These are phyloP conservation scores for Drosophila gunungcola DNA, from an alignment of 1,140 invertebrate species.

Conservation along the genomic window DNA sequence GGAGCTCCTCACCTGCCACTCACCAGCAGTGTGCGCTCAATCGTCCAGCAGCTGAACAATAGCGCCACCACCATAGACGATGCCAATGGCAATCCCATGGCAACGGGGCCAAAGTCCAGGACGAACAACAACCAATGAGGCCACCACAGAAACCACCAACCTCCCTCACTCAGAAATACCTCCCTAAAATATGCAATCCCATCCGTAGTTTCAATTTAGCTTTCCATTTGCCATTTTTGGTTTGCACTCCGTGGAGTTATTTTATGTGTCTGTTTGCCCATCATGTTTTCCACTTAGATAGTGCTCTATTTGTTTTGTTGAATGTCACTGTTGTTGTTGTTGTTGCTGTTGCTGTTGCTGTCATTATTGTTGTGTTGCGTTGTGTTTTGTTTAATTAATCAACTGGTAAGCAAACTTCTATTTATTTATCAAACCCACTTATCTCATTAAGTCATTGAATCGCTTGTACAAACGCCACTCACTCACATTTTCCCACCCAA, in stretches of 20 bases:
- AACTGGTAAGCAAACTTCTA: slow-evolving; percentile 82
- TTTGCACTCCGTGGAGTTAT: slow-evolving; percentile 30
- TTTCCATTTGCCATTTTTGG: slow-evolving; percentile 11
- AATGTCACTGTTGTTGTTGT: slow-evolving; percentile 59
- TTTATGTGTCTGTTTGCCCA: slow-evolving; percentile 33
- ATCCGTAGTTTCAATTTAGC: slow-evolving; percentile 21
- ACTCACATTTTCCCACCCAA: slow-evolving; percentile 18
- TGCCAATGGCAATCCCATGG: slow-evolving; percentile 39
- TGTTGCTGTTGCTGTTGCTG: slow-evolving; percentile 42
- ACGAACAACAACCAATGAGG: slow-evolving; percentile 42
- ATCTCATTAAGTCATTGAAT: slow-evolving; percentile 72
- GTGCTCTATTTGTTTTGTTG: slow-evolving; percentile 51
- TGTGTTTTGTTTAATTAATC: slow-evolving; percentile 79
- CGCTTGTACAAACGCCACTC: slow-evolving; percentile 69
- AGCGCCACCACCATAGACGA: slow-evolving; percentile 36
- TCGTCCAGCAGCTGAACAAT: slow-evolving; percentile 76
- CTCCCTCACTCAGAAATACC: background rate
- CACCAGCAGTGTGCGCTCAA: slow-evolving; percentile 74
- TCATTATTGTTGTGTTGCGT: slow-evolving; percentile 65
- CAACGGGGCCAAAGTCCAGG: slow-evolving; percentile 33
- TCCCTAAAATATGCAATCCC: slow-evolving; percentile 29
- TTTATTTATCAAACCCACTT: slow-evolving; percentile 56
- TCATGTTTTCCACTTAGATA: slow-evolving; percentile 13
- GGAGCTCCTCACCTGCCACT: slow-evolving; percentile 52
- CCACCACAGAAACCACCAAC: background rate